Conservation (phyloP, 2,888 invertebrate species). For the Ctena decussata region DNA sequence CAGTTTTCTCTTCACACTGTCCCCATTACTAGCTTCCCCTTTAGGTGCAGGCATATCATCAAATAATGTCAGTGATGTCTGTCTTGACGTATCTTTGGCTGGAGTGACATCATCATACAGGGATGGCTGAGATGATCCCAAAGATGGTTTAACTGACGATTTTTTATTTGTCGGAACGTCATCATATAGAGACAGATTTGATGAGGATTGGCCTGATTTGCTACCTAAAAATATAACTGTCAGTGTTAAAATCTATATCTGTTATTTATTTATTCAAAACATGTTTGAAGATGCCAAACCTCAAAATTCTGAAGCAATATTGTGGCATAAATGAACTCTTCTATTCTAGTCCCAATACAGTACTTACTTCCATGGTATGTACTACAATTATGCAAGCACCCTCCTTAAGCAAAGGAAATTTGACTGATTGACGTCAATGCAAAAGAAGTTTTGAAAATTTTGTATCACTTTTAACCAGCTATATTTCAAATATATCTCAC, state of each 20-base stretch:
- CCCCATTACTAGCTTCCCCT: too few relatives aligned
- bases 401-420: too few relatives aligned
- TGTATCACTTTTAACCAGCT: too few relatives aligned
- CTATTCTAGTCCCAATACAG: not conserved
- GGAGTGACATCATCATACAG: not conserved
- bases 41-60: too few relatives aligned
- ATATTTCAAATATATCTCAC: too few relatives aligned
- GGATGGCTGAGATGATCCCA: not conserved
- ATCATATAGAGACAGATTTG: conserved; percentile 33
- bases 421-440: too few relatives aligned
- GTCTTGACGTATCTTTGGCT: not conserved
- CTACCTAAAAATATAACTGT: not conserved
- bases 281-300: too few relatives aligned
- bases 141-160: not conserved
- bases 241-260: not conserved
- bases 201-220: not conserved
- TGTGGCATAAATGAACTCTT: not conserved
- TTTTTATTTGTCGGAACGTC: conserved; percentile 42
- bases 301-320: not conserved
- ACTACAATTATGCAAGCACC: too few relatives aligned
- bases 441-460: too few relatives aligned
- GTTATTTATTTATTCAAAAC: too few relatives aligned
- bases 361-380: not conserved
- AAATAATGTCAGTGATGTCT: not conserved
- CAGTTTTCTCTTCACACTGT: conserved; percentile 3